phyloP scores from a whole-genome alignment of 1,140 invertebrate species.

The Chymomyza costata region DNA sequence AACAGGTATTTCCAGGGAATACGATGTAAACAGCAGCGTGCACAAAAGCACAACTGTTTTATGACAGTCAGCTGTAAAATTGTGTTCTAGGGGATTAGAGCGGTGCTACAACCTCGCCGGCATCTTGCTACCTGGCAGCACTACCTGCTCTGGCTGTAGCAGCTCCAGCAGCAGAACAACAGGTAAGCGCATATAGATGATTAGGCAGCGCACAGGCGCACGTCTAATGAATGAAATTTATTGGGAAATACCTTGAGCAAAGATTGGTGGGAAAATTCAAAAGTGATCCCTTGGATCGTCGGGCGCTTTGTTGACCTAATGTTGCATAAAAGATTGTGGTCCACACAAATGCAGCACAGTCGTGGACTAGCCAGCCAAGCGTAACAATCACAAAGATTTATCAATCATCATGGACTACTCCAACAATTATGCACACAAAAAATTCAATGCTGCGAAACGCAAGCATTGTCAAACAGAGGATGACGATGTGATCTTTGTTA shows the following conservation, averaged over 20 bases:
- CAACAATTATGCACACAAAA: slow-evolving; percentile 44
- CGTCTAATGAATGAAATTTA: slow-evolving; percentile 53
- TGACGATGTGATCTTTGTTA: slow-evolving; percentile 52
- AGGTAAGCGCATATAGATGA: slow-evolving; percentile 22
- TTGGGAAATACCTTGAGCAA: slow-evolving; percentile 51
- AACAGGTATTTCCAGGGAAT: slow-evolving; percentile 44
- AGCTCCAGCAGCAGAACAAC: background rate
- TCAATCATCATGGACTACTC: slow-evolving; percentile 29
- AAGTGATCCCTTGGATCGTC: background rate
- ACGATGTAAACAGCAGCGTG: slow-evolving; percentile 34
- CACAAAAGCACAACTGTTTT: slow-evolving; percentile 59
- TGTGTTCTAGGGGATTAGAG: slow-evolving; percentile 53
- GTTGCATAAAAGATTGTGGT: slow-evolving; percentile 56
- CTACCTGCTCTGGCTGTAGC: slow-evolving; percentile 22
- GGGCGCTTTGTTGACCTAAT: slow-evolving; percentile 44
- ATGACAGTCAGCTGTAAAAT: slow-evolving; percentile 46
- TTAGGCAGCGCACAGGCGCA: slow-evolving; percentile 41
- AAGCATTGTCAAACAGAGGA: slow-evolving; percentile 43
- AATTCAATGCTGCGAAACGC: slow-evolving; percentile 49
- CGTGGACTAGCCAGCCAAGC: slow-evolving; percentile 33
- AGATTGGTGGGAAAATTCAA: slow-evolving; percentile 46
- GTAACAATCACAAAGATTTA: slow-evolving; percentile 21
- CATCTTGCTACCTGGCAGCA: slow-evolving; percentile 7
- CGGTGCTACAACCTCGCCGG: slow-evolving; percentile 2
- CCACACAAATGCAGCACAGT: slow-evolving; percentile 48